Evolutionary conservation across 2,797 vertebrate species (phyloP).

Genomic region (Stomatorhinus walkeri): DNA sequence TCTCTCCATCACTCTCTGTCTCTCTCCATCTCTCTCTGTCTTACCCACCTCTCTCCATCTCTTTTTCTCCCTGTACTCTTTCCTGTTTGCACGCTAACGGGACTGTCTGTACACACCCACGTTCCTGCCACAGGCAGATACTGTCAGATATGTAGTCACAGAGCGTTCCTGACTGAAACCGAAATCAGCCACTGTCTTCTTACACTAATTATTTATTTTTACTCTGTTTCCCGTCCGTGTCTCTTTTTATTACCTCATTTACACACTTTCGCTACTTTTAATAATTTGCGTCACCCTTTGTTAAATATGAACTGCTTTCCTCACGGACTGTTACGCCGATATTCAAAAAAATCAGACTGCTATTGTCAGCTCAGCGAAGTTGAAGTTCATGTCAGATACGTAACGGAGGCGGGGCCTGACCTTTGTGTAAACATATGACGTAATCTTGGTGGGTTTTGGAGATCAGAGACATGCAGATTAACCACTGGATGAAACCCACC

Average conservation of each 20-base stretch:
- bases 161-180: not conserved
- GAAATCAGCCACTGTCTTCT: not conserved
- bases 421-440: not conserved
- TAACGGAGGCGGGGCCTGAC: not conserved
- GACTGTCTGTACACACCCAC: not conserved
- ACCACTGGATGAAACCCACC: not conserved
- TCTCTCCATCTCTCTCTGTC: not conserved
- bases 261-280: not conserved
- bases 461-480: not conserved
- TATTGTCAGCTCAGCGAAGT: not conserved
- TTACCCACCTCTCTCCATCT: not conserved
- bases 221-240: not conserved
- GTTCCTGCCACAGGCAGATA: not conserved
- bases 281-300: not conserved
- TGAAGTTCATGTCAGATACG: not conserved
- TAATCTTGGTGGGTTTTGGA: not conserved
- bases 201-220: not conserved
- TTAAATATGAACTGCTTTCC: not conserved
- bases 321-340: not conserved
- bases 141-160: not conserved
- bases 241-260: not conserved
- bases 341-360: not conserved
- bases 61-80: not conserved
- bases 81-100: not conserved
- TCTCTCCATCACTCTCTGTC: not conserved